Conservation (phyloP, 2,888 invertebrate genomes). For the Lumbricus terrestris region DNA sequence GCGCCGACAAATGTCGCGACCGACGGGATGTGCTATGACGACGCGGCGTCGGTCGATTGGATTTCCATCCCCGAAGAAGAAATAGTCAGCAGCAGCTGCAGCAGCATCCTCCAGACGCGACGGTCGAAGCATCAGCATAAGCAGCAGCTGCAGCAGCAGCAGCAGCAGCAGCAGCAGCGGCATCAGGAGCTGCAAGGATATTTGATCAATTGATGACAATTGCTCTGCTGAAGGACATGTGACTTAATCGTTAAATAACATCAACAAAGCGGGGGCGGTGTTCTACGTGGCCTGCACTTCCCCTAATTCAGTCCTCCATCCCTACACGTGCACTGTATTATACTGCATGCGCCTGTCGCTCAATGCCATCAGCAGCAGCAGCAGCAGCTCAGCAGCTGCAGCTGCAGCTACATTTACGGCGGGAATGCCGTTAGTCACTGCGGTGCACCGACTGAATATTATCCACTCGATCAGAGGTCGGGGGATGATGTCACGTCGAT, state of each 20-base stretch:
- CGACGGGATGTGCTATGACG: not conserved
- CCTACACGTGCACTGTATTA: not conserved
- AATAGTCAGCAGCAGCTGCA: not conserved
- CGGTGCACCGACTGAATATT: not conserved
- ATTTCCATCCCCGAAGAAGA: not conserved
- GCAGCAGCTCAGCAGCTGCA: too few species aligned
- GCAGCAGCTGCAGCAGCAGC: not conserved
- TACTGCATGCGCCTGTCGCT: slow-evolving; percentile 3
- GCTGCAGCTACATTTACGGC: too few species aligned
- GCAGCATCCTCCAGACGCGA: too few species aligned
- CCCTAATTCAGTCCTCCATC: not conserved
- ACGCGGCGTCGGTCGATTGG: not conserved
- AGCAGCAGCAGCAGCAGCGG: slow-evolving; percentile 3
- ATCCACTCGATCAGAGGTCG: not conserved
- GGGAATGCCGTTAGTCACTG: not conserved
- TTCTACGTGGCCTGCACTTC: not conserved
- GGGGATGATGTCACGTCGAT: not conserved
- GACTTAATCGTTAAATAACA: not conserved
- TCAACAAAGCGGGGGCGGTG: not conserved
- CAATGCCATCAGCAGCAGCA: not conserved
- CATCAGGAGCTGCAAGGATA: not conserved
- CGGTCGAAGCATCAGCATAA: not conserved
- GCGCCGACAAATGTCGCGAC: not conserved
- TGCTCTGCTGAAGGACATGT: slow-evolving; percentile 3
- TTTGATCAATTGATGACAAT: not conserved